A percentile compares a stretch with the other conserved stretches of the same genome.
Conservation (phyloP, 2,888 invertebrate species). For the Parnassius orleans region DNA sequence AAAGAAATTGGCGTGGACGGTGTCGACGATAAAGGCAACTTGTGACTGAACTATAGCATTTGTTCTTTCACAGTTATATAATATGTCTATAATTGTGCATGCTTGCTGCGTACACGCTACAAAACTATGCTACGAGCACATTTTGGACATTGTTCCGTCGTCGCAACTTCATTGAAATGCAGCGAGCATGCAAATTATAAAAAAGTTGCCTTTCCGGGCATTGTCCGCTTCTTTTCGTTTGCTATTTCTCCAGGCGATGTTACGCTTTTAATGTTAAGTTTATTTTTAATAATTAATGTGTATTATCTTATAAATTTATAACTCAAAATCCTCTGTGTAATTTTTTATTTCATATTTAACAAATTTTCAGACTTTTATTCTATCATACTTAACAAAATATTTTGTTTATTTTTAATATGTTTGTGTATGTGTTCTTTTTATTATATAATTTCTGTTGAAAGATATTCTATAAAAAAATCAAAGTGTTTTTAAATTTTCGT, state of each 20-base stretch:
- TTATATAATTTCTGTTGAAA: no score
- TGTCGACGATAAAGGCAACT: slow-evolving; percentile 24
- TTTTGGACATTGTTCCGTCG: slow-evolving; percentile 32
- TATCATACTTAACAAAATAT: no score
- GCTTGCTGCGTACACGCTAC: slow-evolving; percentile 30
- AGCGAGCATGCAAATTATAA: slow-evolving; percentile 27
- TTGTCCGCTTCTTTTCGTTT: slow-evolving; percentile 18
- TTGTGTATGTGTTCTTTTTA: no score
- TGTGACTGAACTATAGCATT: slow-evolving; percentile 24
- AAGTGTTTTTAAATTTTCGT: no score
- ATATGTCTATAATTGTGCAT: slow-evolving; percentile 28
- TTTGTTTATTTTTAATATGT: no score
- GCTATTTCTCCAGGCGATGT: slow-evolving; percentile 15
- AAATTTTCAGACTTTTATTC: no score
- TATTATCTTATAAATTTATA: no score
- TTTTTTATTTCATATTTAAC: no score
- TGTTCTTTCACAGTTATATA: slow-evolving; percentile 19
- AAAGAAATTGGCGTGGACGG: slow-evolving; percentile 26
- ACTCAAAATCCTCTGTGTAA: no score
- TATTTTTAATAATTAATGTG: no score
- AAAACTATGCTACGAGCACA: slow-evolving; percentile 33
- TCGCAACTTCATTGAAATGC: slow-evolving; percentile 31
- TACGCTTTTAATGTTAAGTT: slow-evolving; percentile 1
- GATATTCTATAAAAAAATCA: no score
- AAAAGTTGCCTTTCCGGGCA: slow-evolving; percentile 22